phyloP scores from a whole-genome alignment of 1,140 invertebrate genomes.

The Tetramorium simillimum region DNA sequence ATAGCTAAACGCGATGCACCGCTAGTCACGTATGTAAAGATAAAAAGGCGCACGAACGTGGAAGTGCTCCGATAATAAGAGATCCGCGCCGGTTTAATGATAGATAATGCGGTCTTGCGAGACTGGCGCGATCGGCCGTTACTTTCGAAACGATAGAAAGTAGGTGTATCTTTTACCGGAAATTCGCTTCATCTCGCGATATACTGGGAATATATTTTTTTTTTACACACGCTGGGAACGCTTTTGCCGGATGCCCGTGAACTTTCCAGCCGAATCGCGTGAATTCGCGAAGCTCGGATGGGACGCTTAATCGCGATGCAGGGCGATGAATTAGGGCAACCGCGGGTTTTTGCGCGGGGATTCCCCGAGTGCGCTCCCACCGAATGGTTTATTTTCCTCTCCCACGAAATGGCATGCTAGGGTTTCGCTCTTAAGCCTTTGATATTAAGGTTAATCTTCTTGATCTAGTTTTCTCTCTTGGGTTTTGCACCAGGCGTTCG shows the following conservation, averaged over 20 bases:
- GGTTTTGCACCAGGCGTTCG: conserved; percentile 12
- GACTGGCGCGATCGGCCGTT: background rate
- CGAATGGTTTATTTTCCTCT: conserved; percentile 17
- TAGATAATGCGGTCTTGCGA: background rate
- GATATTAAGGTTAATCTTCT: conserved; percentile 76
- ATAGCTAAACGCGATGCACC: background rate
- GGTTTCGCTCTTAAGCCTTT: conserved; percentile 71
- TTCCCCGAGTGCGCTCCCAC: background rate
- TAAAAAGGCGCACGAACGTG: background rate
- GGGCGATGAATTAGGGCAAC: conserved; percentile 37
- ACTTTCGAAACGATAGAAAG: conserved; percentile 26
- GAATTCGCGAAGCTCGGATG: background rate
- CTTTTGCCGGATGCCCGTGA: background rate
- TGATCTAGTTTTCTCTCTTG: conserved; percentile 65
- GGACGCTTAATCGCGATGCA: background rate
- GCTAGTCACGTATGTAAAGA: background rate
- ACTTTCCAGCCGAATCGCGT: background rate
- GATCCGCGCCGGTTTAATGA: conserved; percentile 14
- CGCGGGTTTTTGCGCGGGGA: conserved; percentile 20
- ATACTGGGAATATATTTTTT: background rate
- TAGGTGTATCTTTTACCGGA: background rate
- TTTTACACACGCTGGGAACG: background rate
- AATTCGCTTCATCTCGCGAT: background rate
- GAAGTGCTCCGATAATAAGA: conserved; percentile 2
- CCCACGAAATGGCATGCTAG: conserved; percentile 53